Base-by-base conservation (phyloP, 2,113 vertebrate genomes). In the Zeus faber region DNA sequence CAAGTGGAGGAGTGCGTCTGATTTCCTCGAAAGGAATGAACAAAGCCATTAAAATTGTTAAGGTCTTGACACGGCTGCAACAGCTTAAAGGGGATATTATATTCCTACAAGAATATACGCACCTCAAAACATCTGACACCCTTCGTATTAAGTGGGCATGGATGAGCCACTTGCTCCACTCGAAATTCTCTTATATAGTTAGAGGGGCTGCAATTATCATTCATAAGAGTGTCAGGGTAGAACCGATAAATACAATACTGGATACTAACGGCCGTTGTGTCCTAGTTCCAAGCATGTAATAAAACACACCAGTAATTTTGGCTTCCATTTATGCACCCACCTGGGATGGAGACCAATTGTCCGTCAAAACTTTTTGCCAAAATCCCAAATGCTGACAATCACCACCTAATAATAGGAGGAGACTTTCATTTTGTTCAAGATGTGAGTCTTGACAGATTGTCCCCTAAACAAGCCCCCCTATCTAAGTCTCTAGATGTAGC, bases 151-250 rank as follows among this genome's bases (percentile, higher is more conserved):
- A 29, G 27, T 6, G 37, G 14, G 37, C 37, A 4, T 40, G 37
- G 37, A 16, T 40, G 37, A 40, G 37, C 14, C 37, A 40, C 37
- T 40, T 6, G 6, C 16, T 40, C 14, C 37, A 40, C 14, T 40
- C 16, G 3, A 40, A 3, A 40, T 40, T 40, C 5, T 40, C 37
- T 16, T 2, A 16, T 6, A 40, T 5, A 16, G 14, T n/a, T 40
- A 40, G 37, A 16, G 37, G 37, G 37, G 16, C 37, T 40, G 37
- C 37, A 6, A 40, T 40, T 40, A 40, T 40, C 14, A 40, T 40
- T 16, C 37, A 40, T 40, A 40, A 40, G 37, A 40, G 6, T 16
- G 37, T 40, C 14, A 16, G 2, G 6, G 14, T 40, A 4, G 37
- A 40, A 16, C 37, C 37, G 14, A 40, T 14, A 6, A 40, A 6